A percentile compares a stretch with the other conserved stretches of the same genome.
Conservation (phyloP, 2,888 invertebrate genomes). For the Thera britannica region DNA sequence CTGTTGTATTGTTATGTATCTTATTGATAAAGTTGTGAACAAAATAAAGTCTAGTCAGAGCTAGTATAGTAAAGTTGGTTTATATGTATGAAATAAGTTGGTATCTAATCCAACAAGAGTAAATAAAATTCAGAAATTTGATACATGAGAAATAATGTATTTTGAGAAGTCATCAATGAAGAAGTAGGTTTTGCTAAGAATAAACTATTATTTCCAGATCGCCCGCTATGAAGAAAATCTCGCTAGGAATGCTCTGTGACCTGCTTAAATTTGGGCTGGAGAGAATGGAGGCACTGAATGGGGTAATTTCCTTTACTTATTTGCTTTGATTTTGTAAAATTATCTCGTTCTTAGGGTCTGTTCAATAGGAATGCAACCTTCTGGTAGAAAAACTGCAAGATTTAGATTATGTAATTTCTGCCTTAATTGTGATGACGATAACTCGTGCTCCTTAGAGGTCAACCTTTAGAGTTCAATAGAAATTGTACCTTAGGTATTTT, state of each 20-base stretch:
- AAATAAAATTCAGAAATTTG: too few species aligned
- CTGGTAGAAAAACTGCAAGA: neutral
- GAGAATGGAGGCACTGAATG: conserved; percentile 91
- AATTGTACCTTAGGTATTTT: too few species aligned
- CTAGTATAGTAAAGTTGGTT: neutral
- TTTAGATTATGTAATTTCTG: neutral
- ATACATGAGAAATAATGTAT: too few species aligned
- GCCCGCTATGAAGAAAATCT: conserved; percentile 88
- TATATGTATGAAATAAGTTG: too few species aligned
- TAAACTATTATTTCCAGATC: conserved; percentile 73
- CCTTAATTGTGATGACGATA: neutral
- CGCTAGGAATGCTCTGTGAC: conserved; percentile 90
- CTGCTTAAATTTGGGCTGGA: conserved; percentile 91
- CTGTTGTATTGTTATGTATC: too few species aligned
- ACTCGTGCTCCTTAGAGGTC: neutral
- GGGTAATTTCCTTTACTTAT: conserved; percentile 84
- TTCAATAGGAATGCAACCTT: neutral
- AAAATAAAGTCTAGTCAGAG: neutral
- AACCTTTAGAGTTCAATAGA: too few species aligned
- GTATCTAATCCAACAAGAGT: too few species aligned
- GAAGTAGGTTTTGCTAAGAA: neutral
- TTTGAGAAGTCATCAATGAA: too few species aligned
- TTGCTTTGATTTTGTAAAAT: neutral
- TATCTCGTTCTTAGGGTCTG: neutral
- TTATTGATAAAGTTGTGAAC: too few species aligned